These are phyloP conservation scores for Galagoides demidoff DNA, from an alignment of 2,797 vertebrate species.

Conservation along the genomic window DNA sequence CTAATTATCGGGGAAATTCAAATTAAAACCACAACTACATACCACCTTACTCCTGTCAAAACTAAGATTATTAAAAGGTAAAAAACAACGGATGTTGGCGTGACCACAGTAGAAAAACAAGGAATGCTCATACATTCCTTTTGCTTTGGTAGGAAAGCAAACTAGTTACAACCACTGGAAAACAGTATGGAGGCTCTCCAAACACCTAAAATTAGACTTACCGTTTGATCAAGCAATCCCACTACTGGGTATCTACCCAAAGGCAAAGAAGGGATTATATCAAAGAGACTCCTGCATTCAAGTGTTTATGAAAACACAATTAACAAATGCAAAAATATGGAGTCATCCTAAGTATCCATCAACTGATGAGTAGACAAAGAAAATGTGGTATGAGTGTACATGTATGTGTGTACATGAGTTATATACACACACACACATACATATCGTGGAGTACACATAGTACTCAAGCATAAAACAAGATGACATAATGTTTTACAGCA, in stretches of 20 bases:
- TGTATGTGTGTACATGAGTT: too few relatives aligned
- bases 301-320: background rate
- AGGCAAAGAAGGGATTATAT: too few relatives aligned
- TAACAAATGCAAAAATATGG: background rate
- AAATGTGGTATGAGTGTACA: background rate
- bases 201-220: background rate
- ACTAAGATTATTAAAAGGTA: background rate
- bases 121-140: background rate
- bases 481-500: background rate
- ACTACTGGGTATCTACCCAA: background rate
- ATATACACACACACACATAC: background rate
- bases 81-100: background rate
- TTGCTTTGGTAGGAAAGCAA: background rate
- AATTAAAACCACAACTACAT: background rate
- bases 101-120: background rate
- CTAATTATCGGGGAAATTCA: background rate
- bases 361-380: background rate
- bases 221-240: background rate
- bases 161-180: background rate
- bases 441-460: background rate
- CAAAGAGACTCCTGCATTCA: background rate
- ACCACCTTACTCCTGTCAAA: background rate
- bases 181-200: background rate
- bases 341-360: background rate
- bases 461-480: background rate